A percentile compares a stretch with the other conserved stretches of the same genome.
phyloP scores from a whole-genome alignment of 2,797 vertebrate species.

The Sebastes kiyomatsui region DNA sequence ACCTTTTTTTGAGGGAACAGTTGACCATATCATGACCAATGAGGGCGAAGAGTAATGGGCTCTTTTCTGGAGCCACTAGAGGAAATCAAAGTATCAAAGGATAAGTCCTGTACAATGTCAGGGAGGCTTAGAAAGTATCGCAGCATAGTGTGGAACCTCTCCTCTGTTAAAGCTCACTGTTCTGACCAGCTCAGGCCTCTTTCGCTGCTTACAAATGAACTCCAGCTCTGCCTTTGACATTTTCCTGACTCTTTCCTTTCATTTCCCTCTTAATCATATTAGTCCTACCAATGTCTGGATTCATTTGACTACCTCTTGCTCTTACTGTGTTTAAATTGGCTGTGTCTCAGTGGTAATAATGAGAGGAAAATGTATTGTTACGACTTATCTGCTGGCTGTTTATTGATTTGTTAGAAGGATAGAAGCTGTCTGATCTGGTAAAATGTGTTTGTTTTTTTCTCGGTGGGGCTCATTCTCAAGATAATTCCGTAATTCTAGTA shows the following conservation, averaged over 20 bases:
- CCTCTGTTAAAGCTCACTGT: not conserved
- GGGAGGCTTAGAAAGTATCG: slow-evolving; percentile 5
- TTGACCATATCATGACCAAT: slow-evolving; percentile 12
- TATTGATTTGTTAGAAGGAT: not conserved
- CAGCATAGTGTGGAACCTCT: not conserved
- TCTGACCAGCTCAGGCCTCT: not conserved
- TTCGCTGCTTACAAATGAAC: not conserved
- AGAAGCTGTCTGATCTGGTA: not conserved
- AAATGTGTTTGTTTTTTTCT: not conserved
- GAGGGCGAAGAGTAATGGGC: not conserved
- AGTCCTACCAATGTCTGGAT: slow-evolving; percentile 13
- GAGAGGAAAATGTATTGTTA: not conserved
- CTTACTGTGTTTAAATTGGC: slow-evolving; percentile 25
- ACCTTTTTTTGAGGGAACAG: slow-evolving; percentile 3
- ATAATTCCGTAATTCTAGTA: not conserved
- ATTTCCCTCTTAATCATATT: slow-evolving; percentile 22
- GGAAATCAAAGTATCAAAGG: slow-evolving; percentile 34
- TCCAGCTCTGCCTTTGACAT: not conserved
- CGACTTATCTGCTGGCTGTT: not conserved
- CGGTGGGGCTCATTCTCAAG: not conserved
- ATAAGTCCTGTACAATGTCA: not conserved
- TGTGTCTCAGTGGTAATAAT: slow-evolving; percentile 6
- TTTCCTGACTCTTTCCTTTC: not conserved
- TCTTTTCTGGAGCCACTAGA: slow-evolving; percentile 16
- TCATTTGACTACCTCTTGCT: slow-evolving; percentile 9